Evolutionary conservation across 2,888 invertebrate genomes (phyloP), one percentile per base, ranked within the genome.

Genomic region (Dicranocentrus wangi): DNA sequence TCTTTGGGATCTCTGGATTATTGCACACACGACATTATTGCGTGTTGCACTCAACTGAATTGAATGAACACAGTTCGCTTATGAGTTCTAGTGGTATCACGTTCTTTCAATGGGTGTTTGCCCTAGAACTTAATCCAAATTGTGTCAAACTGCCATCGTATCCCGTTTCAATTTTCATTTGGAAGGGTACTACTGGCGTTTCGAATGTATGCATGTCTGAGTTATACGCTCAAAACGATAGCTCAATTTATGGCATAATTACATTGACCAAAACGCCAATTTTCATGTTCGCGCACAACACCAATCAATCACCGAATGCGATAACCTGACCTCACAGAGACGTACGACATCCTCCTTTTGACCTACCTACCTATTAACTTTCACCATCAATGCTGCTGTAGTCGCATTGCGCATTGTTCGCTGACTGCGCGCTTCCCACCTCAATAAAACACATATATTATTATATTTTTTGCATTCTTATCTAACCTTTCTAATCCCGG

Each of bases 141-240:
- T 47, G 70, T 78, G 63, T 25, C 42, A 28, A 51, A 51, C 55
- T 69, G 51, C 77, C 75, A 55, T 66, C 66, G 43, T 43, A 51
- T 17, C 70, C 23, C 15, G n/a, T 32, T 15, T 15, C 17, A 51
- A 61, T 55, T 68, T 32, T 21, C 47, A 68, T 76, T 51, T 28
- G 39, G 78, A 61, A 78, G 63, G 70, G 55, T 70, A 19, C n/a
- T n/a, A n/a, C 5, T n/a, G 70, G 23, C 70, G 78, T 78, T 78
- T 70, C 70, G 78, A 78, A 43, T 78, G 78, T 78, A 78, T 78
- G 78, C 51, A 55, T 78, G 78, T 78, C 78, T 53, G 78, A 70
- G 70, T 70, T 78, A 28, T 70, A 47, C 61, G 42, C 55, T 78
- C 78, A 78, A 70, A 70, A 78, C 19, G 51, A 19, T 42, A 70